phyloP scores from a whole-genome alignment of 2,797 vertebrate species.

The Serranus cabrilla region DNA sequence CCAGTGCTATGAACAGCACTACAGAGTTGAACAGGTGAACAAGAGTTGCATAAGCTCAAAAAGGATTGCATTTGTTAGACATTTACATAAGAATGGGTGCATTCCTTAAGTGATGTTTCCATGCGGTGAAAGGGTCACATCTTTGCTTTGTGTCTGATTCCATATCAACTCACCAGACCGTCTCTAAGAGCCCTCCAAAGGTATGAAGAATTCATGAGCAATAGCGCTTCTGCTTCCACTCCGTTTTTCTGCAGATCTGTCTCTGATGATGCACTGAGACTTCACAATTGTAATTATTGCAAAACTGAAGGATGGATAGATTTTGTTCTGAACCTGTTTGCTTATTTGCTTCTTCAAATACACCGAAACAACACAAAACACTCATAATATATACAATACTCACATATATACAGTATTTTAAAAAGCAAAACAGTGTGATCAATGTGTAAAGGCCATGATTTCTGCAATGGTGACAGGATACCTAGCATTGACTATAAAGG shows the following conservation, averaged over 20 bases:
- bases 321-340: background rate
- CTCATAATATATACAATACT: background rate
- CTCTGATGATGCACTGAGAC: slow-evolving; percentile 8
- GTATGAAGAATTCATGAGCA: slow-evolving; percentile 72
- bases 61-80: background rate
- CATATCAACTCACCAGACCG: slow-evolving; percentile 46
- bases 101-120: background rate
- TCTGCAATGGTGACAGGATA: slow-evolving; percentile 39
- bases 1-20: background rate
- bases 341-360: background rate
- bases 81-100: background rate
- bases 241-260: slow-evolving; percentile 19
- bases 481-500: slow-evolving; percentile 11
- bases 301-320: background rate
- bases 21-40: background rate
- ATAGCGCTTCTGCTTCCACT: slow-evolving; percentile 11
- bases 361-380: background rate
- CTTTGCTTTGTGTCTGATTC: slow-evolving; percentile 28
- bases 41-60: background rate
- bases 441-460: slow-evolving; percentile 23
- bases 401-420: background rate
- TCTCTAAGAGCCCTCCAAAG: slow-evolving; percentile 39
- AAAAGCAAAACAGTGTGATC: slow-evolving; percentile 16
- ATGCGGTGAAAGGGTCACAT: background rate
- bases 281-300: background rate